Evolutionary conservation across 2,113 vertebrate genomes (phyloP), one percentile per base, ranked within the genome.

Genomic region (Balaenoptera acutorostrata): DNA sequence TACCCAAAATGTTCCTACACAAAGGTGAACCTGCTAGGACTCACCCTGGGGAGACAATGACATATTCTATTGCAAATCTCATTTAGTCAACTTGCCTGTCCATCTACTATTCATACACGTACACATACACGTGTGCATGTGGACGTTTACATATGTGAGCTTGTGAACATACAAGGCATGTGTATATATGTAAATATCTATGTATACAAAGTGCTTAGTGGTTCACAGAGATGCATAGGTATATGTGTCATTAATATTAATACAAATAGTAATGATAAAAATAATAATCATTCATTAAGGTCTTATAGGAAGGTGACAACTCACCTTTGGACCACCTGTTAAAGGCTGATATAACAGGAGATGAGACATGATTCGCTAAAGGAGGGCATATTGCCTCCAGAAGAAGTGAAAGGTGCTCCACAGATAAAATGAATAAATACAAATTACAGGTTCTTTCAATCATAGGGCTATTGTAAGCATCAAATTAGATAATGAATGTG

Each of bases 361-460:
- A 21, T 3, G 25, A 59, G 20, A 36, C 20, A 29, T 7, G 9
- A 18, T 33, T 52, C 31, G 2, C 4, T 14, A 49, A 85, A 75
- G 59, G 13, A 59, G 49, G 39, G 20, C n/a, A 72, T 14, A 20
- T 27, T 25, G 31, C 33, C 5, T 49, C 33, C 61, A 66, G 44
- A 55, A 59, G 64, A 85, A 39, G 39, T 36, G 11, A 89, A 75
- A 36, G 3, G 7, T 57, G 25, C 6, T 9, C 15, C 17, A 13
- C 57, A 46, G 86, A 90, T 55, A 31, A 83, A 90, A 90, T 12
- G 25, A 84, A 55, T 46, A 57, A 90, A 74, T 29, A 25, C 4
- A 12, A 17, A 23, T 33, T 39, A 5, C 17, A 68, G 39, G 2
- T 68, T 84, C 39, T 84, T 85, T 61, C 25, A 49, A 59, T 69